Conservation (phyloP, 1,140 invertebrate species). For the Triops longicaudatus region DNA sequence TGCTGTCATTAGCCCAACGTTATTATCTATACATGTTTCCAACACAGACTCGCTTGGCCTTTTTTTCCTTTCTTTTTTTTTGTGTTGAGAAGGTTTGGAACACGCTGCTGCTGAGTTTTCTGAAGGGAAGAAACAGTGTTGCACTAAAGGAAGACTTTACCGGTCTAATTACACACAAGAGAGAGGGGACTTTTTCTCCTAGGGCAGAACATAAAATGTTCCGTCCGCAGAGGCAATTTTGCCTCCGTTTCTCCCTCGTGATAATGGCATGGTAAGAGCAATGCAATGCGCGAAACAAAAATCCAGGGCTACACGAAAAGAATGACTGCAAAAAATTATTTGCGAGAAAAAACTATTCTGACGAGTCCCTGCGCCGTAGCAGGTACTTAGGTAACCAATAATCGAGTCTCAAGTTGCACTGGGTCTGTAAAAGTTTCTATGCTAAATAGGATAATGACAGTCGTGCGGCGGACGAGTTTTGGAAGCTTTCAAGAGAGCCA, state of each 20-base stretch:
- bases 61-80: constrained; percentile 1
- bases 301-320: background rate
- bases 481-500: background rate
- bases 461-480: constrained; percentile 5
- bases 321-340: background rate
- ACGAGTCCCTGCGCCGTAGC: background rate
- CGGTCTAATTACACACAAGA: constrained; percentile 12
- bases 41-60: background rate
- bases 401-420: background rate
- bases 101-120: background rate
- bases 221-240: background rate
- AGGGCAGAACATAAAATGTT: constrained; percentile 15
- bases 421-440: background rate
- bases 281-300: background rate
- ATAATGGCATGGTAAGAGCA: background rate
- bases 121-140: background rate
- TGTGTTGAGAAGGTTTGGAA: background rate
- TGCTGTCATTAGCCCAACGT: background rate
- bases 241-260: background rate
- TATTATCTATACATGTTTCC: constrained; percentile 4
- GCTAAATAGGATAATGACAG: background rate
- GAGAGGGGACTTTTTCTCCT: background rate
- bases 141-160: constrained; percentile 8
- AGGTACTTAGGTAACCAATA: background rate
- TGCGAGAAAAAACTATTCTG: background rate